Conservation (phyloP, 2,888 invertebrate species). For the Melikaiella ostensackeni region DNA sequence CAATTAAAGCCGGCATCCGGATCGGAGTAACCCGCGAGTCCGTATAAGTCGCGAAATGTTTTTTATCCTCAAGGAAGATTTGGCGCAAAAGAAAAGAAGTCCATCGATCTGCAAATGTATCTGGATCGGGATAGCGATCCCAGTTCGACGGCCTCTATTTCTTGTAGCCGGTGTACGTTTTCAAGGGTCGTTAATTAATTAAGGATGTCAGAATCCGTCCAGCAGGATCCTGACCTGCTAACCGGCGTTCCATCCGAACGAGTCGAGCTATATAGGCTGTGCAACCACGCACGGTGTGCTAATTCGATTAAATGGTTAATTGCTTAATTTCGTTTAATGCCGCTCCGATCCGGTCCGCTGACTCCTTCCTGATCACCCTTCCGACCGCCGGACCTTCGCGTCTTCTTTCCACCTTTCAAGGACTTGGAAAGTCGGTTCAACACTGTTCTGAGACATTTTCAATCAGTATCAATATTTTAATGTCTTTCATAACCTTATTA, state of each 20-base stretch:
- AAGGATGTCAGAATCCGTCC: conserved; percentile 63
- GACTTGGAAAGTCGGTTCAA: background rate
- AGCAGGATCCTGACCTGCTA: conserved; percentile 53
- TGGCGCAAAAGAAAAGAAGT: conserved; percentile 33
- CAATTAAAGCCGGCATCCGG: conserved; percentile 51
- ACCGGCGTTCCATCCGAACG: conserved; percentile 46
- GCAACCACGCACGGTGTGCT: conserved; percentile 63
- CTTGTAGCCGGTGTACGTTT: conserved; percentile 52
- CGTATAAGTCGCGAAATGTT: conserved; percentile 41
- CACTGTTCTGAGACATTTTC: background rate
- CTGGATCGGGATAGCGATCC: conserved; percentile 63
- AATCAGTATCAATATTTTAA: background rate
- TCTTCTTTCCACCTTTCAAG: conserved; percentile 22
- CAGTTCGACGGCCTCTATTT: conserved; percentile 48
- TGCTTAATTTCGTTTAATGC: conserved; percentile 75
- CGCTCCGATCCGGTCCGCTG: conserved; percentile 62
- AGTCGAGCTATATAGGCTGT: conserved; percentile 41
- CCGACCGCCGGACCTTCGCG: conserved; percentile 41
- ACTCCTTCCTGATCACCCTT: conserved; percentile 47
- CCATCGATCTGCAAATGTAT: conserved; percentile 59
- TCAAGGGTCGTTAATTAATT: conserved; percentile 70
- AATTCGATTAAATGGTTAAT: conserved; percentile 75
- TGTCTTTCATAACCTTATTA: background rate
- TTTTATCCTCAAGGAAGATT: conserved; percentile 6
- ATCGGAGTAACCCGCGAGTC: conserved; percentile 43